Conservation (phyloP, 2,113 vertebrate genomes). For the Eonycteris spelaea region DNA sequence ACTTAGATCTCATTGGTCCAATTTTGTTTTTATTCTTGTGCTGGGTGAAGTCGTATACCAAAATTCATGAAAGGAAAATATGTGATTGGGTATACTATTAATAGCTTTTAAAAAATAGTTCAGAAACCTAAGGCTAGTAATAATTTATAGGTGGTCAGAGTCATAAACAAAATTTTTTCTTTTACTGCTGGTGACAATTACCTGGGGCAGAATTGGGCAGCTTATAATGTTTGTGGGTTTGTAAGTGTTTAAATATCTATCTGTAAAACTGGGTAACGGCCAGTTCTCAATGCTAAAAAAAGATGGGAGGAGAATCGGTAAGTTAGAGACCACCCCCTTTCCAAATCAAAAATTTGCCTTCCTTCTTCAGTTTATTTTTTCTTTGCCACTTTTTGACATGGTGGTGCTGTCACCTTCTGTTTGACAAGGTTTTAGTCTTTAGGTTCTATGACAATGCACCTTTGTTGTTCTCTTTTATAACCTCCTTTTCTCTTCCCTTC, state of each 20-base stretch:
- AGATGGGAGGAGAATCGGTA: background rate
- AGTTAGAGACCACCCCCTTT: background rate
- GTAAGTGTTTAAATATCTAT: background rate
- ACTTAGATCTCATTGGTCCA: background rate
- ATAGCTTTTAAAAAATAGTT: background rate
- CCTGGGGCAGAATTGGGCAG: background rate
- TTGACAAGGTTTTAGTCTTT: background rate
- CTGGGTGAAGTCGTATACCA: background rate
- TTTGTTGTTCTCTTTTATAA: background rate
- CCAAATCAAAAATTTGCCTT: background rate
- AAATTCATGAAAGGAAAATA: background rate
- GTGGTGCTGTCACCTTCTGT: background rate
- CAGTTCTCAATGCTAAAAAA: background rate
- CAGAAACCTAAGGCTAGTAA: background rate
- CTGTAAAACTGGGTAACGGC: background rate
- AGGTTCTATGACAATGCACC: background rate
- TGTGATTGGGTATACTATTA: background rate
- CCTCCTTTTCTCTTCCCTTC: background rate
- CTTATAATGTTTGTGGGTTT: background rate
- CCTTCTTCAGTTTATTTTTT: background rate
- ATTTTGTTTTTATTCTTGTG: constrained; percentile 3
- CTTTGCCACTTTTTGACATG: background rate
- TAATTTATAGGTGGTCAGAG: background rate
- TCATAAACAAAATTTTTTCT: background rate
- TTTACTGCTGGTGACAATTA: background rate